Conservation (phyloP, 1,140 invertebrate genomes). For the Halictus rubicundus region DNA sequence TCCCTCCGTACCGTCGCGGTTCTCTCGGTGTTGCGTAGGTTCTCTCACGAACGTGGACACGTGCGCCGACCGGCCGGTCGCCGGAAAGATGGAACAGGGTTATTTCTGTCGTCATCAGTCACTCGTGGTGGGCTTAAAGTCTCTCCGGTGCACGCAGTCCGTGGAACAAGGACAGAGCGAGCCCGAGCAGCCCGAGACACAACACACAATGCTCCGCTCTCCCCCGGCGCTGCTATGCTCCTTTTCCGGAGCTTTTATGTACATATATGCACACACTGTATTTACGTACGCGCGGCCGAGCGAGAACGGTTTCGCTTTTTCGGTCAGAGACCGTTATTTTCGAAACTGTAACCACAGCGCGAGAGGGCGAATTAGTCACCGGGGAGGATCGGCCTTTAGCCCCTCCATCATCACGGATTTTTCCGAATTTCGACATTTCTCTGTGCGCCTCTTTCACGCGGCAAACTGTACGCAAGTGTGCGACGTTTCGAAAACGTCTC, state of each 20-base stretch:
- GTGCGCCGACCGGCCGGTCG: constrained; percentile 60
- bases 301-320: constrained; percentile 22
- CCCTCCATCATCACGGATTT: too few species aligned
- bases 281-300: background rate
- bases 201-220: constrained; percentile 47
- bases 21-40: constrained; percentile 63
- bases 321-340: constrained; percentile 49
- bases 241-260: constrained; percentile 53
- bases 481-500: too few species aligned
- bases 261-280: background rate
- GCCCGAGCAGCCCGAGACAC: constrained; percentile 35
- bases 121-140: constrained; percentile 62
- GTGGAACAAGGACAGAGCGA: constrained; percentile 1
- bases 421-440: too few species aligned
- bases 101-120: constrained; percentile 77
- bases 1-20: constrained; percentile 9
- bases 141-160: constrained; percentile 2
- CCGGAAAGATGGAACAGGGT: constrained; percentile 64
- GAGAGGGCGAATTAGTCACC: constrained; percentile 41
- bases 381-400: constrained; percentile 14
- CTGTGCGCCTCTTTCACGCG: too few species aligned
- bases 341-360: constrained; percentile 30
- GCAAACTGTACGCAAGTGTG: too few species aligned
- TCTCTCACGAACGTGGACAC: constrained; percentile 68
- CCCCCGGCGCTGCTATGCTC: constrained; percentile 42